Evolutionary conservation across 1,140 invertebrate species (phyloP).

Genomic region (Zophobas atratus): DNA sequence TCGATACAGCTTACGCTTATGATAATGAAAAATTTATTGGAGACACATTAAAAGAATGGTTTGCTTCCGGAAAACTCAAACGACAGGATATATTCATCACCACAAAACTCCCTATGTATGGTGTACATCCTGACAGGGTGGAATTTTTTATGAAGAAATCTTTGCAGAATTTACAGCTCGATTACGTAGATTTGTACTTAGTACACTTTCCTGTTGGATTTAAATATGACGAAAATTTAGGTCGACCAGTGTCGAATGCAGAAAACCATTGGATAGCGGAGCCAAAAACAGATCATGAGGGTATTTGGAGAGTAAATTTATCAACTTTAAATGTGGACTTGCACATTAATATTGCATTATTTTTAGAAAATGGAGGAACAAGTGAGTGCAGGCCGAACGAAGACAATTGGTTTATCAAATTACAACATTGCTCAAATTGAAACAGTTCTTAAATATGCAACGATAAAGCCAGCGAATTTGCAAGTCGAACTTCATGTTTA

Average conservation of each 20-base stretch:
- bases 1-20: conserved; percentile 82
- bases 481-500: conserved; percentile 88
- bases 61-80: conserved; percentile 78
- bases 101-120: conserved; percentile 78
- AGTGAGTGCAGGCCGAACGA: conserved; percentile 74
- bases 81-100: conserved; percentile 86
- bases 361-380: conserved; percentile 82
- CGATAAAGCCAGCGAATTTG: conserved; percentile 79
- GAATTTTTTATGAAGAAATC: conserved; percentile 57
- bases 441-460: conserved; percentile 75
- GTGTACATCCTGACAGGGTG: conserved; percentile 69
- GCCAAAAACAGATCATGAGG: conserved; percentile 76
- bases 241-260: background rate
- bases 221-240: conserved; percentile 11
- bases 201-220: conserved; percentile 54
- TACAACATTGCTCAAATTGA: conserved; percentile 82
- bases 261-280: conserved; percentile 76
- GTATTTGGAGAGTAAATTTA: conserved; percentile 78
- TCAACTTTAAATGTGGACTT: background rate
- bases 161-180: conserved; percentile 50
- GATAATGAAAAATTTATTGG: conserved; percentile 87
- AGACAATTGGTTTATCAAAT: conserved; percentile 84
- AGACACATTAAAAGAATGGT: conserved; percentile 80
- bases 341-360: conserved; percentile 2
- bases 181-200: conserved; percentile 57